A percentile compares a stretch with the other conserved stretches of the same genome.
These are phyloP conservation scores for Drosophila setosimentum DNA, from an alignment of 2,888 invertebrate species.

Conservation along the genomic window DNA sequence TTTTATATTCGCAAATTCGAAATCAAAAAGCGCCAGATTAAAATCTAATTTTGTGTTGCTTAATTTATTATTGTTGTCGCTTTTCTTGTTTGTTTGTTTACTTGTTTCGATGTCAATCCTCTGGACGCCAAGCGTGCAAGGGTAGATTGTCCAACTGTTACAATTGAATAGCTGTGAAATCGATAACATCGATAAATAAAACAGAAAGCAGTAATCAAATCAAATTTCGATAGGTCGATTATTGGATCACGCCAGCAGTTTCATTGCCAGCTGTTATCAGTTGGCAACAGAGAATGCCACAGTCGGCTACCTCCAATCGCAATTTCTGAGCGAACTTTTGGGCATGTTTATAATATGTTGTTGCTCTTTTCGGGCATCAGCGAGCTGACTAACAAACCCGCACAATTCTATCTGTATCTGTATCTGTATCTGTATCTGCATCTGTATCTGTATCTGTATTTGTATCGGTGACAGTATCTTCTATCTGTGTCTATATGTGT, in stretches of 20 bases:
- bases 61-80: constrained; percentile 34
- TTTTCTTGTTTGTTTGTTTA: not conserved
- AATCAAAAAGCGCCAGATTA: constrained; percentile 29
- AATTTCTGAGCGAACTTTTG: constrained; percentile 35
- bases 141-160: not conserved
- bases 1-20: constrained; percentile 24
- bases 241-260: not conserved
- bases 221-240: too few species aligned
- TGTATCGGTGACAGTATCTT: constrained; percentile 3
- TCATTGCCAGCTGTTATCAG: not conserved
- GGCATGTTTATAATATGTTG: constrained; percentile 36
- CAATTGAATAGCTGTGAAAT: not conserved
- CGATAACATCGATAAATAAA: not conserved
- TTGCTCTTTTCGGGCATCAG: constrained; percentile 17
- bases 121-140: not conserved
- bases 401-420: constrained; percentile 3
- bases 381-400: constrained; percentile 29
- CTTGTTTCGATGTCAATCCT: constrained; percentile 10
- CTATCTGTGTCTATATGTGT: not conserved
- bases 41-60: constrained; percentile 38
- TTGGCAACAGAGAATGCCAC: not conserved
- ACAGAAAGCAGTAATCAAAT: too few species aligned
- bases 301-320: not conserved
- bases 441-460: not conserved
- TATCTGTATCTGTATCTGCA: not conserved